Evolutionary conservation across 2,888 invertebrate species (phyloP).

Genomic region (Megamerina dolium): DNA sequence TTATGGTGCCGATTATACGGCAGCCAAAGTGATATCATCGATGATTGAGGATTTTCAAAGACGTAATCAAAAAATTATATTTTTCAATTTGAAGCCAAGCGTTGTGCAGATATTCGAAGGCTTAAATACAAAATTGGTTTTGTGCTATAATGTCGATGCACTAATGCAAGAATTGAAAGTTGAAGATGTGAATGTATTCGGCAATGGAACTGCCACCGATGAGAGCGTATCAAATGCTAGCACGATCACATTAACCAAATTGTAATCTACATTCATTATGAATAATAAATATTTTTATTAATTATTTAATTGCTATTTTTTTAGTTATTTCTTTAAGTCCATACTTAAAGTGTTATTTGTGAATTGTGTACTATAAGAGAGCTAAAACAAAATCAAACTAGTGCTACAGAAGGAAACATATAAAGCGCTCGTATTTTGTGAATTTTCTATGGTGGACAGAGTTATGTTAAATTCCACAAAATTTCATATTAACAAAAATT

Average conservation of each 20-base stretch:
- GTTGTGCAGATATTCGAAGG: constrained; percentile 77
- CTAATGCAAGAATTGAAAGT: constrained; percentile 20
- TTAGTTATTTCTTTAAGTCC: too few species aligned
- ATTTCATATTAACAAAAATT: too few species aligned
- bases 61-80: constrained; percentile 70
- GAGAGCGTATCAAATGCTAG: background rate
- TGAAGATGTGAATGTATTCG: background rate
- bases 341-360: too few species aligned
- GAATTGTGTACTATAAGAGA: too few species aligned
- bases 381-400: too few species aligned
- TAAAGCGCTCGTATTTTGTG: too few species aligned
- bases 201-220: constrained; percentile 1
- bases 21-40: constrained; percentile 71
- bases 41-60: constrained; percentile 67
- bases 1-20: constrained; percentile 82
- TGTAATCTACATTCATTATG: background rate
- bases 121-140: constrained; percentile 31
- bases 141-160: constrained; percentile 39
- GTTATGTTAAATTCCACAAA: too few species aligned
- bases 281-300: too few species aligned
- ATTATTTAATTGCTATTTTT: too few species aligned
- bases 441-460: too few species aligned
- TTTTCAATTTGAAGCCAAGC: constrained; percentile 78
- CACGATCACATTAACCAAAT: background rate
- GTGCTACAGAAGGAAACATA: too few species aligned